Evolutionary conservation across 1,140 invertebrate species (phyloP), one percentile per base, ranked within the genome.

Genomic region (Drosophila ercepeae): DNA sequence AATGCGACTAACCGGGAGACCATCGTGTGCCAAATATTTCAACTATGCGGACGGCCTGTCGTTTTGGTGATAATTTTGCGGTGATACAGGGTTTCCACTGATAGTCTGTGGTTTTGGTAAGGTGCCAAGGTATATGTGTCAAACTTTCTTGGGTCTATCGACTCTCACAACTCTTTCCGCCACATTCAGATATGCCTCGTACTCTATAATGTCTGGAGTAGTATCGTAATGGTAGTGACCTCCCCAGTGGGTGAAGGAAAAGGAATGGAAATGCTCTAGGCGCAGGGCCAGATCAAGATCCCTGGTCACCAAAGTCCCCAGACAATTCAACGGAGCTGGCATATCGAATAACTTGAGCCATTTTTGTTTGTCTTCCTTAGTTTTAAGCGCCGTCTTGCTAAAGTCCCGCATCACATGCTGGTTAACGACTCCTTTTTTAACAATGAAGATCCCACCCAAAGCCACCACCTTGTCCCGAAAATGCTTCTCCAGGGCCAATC

Each of bases 171-270:
- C 92, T 53, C 91, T 92, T 78, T 95, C 93, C 19, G 95, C 97
- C 18, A 97, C 75, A 79, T 95, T 95, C 86, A 98, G 97, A 91
- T 98, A 99, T 0, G 95, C 98, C 68, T 96, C 92, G 45, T 91
- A 99, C 89, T 97, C 95, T 1, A 95, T 97, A 21, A 91, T 93
- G 8, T 95, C 94, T 0, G 98, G 97, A 13, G 97, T 97, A 4
- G 95, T 97, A 92, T 99, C 98, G 89, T 96, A 96, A 91, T 99
- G 98, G 92, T 99, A 99, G 93, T 99, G 98, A 3, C 98, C 98
- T 61, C 96, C 98, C 92, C 97, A 95, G 23, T 95, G 95, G 91
- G 97, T 95, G 78, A 95, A 92, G 88, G 96, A 96, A 91, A 96
- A 98, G 60, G 97, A 97, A 91, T 99, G 98, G 90, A 98, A 99